These are phyloP conservation scores for Pristionchus arcanus DNA, from an alignment of 2,888 invertebrate genomes.

Conservation along the genomic window DNA sequence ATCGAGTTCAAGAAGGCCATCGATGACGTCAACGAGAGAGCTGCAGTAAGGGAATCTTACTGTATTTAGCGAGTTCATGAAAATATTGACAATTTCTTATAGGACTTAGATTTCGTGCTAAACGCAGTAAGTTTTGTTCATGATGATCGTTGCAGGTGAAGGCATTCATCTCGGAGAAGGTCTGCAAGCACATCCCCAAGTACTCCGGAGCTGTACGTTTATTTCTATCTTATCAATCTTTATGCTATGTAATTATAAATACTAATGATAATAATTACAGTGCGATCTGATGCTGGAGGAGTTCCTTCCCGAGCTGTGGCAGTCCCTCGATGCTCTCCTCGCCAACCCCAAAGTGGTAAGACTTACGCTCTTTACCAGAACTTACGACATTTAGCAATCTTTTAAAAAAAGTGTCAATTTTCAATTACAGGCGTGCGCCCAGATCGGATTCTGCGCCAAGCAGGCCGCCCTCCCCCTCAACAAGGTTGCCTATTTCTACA, in stretches of 20 bases:
- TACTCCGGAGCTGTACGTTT: constrained; percentile 72
- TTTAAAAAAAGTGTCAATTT: neutral
- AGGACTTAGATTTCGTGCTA: neutral
- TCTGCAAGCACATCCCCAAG: constrained; percentile 73
- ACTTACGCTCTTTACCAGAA: neutral
- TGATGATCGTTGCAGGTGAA: neutral
- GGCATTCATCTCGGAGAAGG: constrained; percentile 67
- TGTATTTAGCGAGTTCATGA: constrained; percentile 57
- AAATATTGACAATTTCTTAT: neutral
- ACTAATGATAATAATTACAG: constrained; percentile 58
- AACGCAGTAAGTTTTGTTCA: neutral
- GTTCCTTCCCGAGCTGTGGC: constrained; percentile 76
- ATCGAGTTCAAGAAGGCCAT: constrained; percentile 72
- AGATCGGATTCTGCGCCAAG: constrained; percentile 60
- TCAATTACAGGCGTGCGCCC: constrained; percentile 59
- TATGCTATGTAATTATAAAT: neutral
- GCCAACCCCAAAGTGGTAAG: constrained; percentile 67
- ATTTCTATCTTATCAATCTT: neutral
- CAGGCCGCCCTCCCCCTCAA: constrained; percentile 21
- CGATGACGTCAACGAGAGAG: constrained; percentile 69
- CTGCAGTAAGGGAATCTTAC: constrained; percentile 55
- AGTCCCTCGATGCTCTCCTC: constrained; percentile 73
- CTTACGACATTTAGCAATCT: neutral
- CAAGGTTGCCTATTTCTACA: constrained; percentile 54
- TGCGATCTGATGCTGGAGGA: constrained; percentile 76